phyloP scores from a whole-genome alignment of 1,140 invertebrate genomes.

The Zophobas morio region DNA sequence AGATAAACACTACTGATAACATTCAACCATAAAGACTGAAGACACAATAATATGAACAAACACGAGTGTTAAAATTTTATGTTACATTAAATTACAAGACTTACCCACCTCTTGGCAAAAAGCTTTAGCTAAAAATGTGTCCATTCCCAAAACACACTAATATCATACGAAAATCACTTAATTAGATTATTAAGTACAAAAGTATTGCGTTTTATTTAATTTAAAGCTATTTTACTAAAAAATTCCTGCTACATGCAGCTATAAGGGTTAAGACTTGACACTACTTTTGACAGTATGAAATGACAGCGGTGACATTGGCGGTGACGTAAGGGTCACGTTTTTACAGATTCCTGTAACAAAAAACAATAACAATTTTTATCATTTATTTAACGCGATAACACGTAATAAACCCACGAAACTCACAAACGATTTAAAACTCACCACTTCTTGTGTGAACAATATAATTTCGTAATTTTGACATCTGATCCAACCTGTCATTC shows the following conservation, averaged over 20 bases:
- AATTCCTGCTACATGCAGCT: neutral
- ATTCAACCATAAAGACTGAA: no score
- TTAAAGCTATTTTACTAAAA: constrained; percentile 1
- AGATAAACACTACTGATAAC: no score
- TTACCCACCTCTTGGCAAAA: constrained; percentile 77
- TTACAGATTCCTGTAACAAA: constrained; percentile 22
- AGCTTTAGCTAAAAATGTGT: constrained; percentile 64
- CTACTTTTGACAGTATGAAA: neutral
- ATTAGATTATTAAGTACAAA: constrained; percentile 7
- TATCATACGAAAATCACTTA: constrained; percentile 7
- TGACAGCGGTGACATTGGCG: constrained; percentile 21
- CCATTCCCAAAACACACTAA: constrained; percentile 57
- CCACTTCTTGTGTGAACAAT: no score
- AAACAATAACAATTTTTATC: neutral
- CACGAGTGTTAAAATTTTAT: constrained; percentile 40
- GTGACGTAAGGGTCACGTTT: constrained; percentile 4
- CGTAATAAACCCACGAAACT: neutral
- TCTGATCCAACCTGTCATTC: neutral
- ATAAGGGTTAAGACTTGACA: constrained; percentile 6
- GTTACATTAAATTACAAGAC: constrained; percentile 64
- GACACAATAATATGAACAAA: no score
- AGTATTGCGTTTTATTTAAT: neutral
- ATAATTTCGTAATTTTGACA: neutral
- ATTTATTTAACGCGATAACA: neutral
- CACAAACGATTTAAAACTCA: no score